Percentiles rank a stretch among this genome's conserved stretches.
Conservation (phyloP, 2,797 vertebrate genomes). For the Allenopithecus nigroviridis region DNA sequence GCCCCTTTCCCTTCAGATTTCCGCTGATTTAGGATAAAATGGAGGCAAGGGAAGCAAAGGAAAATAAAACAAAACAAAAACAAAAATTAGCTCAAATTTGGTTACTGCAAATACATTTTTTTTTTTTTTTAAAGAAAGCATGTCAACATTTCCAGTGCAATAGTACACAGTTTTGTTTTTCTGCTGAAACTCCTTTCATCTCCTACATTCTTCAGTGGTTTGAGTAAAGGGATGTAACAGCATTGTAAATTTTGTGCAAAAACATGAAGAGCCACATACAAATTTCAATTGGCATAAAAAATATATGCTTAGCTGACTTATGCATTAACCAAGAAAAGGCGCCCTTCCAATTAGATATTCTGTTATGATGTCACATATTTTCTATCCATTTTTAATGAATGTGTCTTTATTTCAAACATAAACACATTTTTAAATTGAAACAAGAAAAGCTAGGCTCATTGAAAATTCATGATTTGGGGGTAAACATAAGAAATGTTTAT, state of each 20-base stretch:
- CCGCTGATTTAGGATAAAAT: conserved; percentile 61
- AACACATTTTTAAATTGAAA: not conserved
- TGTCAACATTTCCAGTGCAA: not conserved
- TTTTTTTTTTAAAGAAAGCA: not conserved
- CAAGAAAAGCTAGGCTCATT: not conserved
- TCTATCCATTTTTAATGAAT: not conserved
- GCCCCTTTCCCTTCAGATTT: conserved; percentile 53
- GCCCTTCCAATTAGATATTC: not conserved
- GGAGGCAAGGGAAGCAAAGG: conserved; percentile 51
- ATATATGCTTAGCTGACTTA: not conserved
- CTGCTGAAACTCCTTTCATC: not conserved
- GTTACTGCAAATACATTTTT: not conserved
- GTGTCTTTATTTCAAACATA: not conserved
- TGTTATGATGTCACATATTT: not conserved
- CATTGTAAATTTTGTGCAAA: not conserved
- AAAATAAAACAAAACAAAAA: conserved; percentile 58
- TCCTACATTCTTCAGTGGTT: not conserved
- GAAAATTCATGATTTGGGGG: not conserved
- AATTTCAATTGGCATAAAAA: not conserved
- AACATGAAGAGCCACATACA: not conserved
- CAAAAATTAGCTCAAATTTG: conserved; percentile 48
- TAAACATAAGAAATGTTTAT: not conserved
- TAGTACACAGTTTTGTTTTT: not conserved
- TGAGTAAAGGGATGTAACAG: not conserved
- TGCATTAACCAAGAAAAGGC: not conserved